Evolutionary conservation across 2,797 vertebrate species (phyloP), one percentile per base, ranked within the genome.

Genomic region (Channallabes apus): DNA sequence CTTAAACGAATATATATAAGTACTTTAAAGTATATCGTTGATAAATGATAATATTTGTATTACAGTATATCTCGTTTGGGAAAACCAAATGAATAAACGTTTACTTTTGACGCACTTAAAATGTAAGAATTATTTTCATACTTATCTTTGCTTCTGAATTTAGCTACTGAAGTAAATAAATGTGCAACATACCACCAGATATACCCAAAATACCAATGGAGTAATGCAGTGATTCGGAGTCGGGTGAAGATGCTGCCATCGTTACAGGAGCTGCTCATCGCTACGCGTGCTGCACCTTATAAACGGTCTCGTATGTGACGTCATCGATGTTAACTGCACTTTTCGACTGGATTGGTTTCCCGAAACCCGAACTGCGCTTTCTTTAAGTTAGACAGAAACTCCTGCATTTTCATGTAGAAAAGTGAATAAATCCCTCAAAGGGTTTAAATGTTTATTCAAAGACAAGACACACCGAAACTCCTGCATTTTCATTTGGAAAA

Each of bases 151-250:
- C 27, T 61, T 61, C 7, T 20, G 11, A 61, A 12, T 59, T 7
- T 41, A 41, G 38, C 38, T 41, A 73, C 7, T 18, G 12, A 54
- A 8, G 5, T 32, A 54, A 72, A 38, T 56, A n/a, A 41, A 73
- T 71, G 87, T 38, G 2, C 8, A 27, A 75, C 93, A 91, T 95
- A 97, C 96, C 96, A 86, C 93, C 95, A 35, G 94, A 90, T 85
- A 96, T 94, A 83, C 91, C 89, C 85, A 96, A 87, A 61, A 96
- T 90, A 54, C 94, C 95, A 61, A 95, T 85, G 32, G 95, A 95
- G 83, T 93, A 89, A 68, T 95, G 94, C 24, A 96, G 91, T 0
- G 95, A 92, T 22, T 73, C 91, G 32, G 88, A 27, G 15, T 86
- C 61, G 0, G 18, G 65, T 7, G 58, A 46, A 54, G 59, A 38